These are phyloP conservation scores for Enchytraeus crypticus DNA, from an alignment of 2,888 invertebrate species.

Conservation along the genomic window DNA sequence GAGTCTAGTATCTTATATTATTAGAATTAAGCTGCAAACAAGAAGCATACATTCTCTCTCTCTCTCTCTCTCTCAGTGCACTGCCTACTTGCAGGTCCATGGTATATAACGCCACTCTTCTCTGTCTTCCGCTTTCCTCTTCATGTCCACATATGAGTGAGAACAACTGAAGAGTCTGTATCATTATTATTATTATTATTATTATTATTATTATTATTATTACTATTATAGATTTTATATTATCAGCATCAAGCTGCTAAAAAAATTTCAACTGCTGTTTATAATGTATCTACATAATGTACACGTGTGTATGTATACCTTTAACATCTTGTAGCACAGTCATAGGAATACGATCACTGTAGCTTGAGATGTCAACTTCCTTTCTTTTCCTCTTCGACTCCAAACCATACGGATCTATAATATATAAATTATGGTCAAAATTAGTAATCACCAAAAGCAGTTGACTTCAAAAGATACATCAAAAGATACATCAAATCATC, in stretches of 20 bases:
- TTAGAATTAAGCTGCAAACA: background rate
- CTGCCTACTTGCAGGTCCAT: too few relatives aligned
- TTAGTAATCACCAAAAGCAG: too few relatives aligned
- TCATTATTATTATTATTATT: background rate
- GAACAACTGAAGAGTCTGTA: too few relatives aligned
- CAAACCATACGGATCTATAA: constrained; percentile 18
- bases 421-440: too few relatives aligned
- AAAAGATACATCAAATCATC: too few relatives aligned
- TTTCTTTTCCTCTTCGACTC: constrained; percentile 10
- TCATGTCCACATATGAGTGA: too few relatives aligned
- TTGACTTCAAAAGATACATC: too few relatives aligned
- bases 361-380: constrained; percentile 1
- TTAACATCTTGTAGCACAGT: constrained; percentile 9
- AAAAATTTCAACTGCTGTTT: background rate
- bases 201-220: background rate
- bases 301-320: background rate
- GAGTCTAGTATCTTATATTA: background rate
- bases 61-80: too few relatives aligned
- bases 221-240: background rate
- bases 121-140: too few relatives aligned
- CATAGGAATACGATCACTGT: constrained; percentile 9
- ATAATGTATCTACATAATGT: background rate
- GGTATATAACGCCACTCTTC: too few relatives aligned
- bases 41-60: too few relatives aligned
- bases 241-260: background rate